Evolutionary conservation across 2,888 invertebrate genomes (phyloP).

Genomic region (Parnassius orleans): DNA sequence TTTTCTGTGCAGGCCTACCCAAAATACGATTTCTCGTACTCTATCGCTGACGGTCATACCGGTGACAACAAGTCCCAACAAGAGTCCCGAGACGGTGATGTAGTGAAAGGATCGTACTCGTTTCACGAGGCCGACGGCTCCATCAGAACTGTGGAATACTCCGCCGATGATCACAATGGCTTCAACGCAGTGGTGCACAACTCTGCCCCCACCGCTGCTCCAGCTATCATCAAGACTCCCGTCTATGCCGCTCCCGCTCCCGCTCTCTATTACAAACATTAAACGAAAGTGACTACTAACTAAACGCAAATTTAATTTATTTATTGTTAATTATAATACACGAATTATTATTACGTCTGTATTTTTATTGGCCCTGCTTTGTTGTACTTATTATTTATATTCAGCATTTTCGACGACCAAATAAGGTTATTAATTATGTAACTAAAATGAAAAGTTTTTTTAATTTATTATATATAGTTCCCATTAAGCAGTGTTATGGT

Average conservation of each 20-base stretch:
- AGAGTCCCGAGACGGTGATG: slow-evolving; percentile 72
- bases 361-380: too few species aligned
- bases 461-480: too few species aligned
- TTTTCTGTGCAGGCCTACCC: slow-evolving; percentile 46
- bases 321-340: too few species aligned
- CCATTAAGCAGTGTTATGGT: too few species aligned
- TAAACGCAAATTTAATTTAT: too few species aligned
- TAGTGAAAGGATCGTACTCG: slow-evolving; percentile 73
- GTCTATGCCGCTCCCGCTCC: slow-evolving; percentile 41
- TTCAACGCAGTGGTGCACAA: slow-evolving; percentile 63
- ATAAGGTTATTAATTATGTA: too few species aligned
- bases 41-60: slow-evolving; percentile 74
- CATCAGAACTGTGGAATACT: slow-evolving; percentile 33
- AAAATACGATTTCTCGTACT: slow-evolving; percentile 71
- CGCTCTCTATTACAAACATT: slow-evolving; percentile 22
- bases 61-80: slow-evolving; percentile 77
- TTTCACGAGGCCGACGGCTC: slow-evolving; percentile 75
- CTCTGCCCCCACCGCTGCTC: slow-evolving; percentile 53
- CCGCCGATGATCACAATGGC: slow-evolving; percentile 58
- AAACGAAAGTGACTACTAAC: background rate
- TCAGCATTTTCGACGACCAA: too few species aligned
- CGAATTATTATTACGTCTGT: too few species aligned
- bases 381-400: too few species aligned
- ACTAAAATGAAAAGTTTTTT: too few species aligned
- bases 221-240: slow-evolving; percentile 44